Conservation (phyloP, 2,888 invertebrate genomes). For the Bugula neritina region DNA sequence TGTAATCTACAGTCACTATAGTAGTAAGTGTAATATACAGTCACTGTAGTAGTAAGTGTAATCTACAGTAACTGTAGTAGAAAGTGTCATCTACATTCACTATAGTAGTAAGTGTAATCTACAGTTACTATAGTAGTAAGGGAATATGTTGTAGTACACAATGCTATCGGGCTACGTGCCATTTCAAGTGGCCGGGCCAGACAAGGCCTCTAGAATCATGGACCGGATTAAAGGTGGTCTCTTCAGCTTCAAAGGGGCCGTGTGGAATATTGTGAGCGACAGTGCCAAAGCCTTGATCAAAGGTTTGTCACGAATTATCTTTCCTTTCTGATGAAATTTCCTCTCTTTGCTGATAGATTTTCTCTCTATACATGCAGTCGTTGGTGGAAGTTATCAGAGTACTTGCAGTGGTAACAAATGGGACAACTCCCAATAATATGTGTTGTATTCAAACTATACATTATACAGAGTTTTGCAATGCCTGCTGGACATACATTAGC, state of each 20-base stretch:
- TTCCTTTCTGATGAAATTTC: too few species aligned
- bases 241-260: slow-evolving; percentile 67
- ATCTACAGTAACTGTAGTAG: background rate
- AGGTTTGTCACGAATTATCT: slow-evolving; percentile 41
- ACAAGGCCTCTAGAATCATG: slow-evolving; percentile 70
- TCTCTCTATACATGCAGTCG: background rate
- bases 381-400: background rate
- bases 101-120: background rate
- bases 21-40: slow-evolving; percentile 59
- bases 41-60: background rate
- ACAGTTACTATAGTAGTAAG: too few species aligned
- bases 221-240: slow-evolving; percentile 72
- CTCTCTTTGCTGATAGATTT: background rate
- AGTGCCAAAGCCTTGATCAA: slow-evolving; percentile 71
- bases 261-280: slow-evolving; percentile 69
- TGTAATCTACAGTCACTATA: background rate
- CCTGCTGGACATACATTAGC: too few species aligned
- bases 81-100: background rate
- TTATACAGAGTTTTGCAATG: too few species aligned
- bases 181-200: slow-evolving; percentile 68
- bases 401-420: background rate
- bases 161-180: slow-evolving; percentile 83
- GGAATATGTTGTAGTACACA: slow-evolving; percentile 67
- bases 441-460: background rate
- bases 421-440: background rate